Conservation (phyloP, 2,113 vertebrate genomes). For the Oncorhynchus kisutch region DNA sequence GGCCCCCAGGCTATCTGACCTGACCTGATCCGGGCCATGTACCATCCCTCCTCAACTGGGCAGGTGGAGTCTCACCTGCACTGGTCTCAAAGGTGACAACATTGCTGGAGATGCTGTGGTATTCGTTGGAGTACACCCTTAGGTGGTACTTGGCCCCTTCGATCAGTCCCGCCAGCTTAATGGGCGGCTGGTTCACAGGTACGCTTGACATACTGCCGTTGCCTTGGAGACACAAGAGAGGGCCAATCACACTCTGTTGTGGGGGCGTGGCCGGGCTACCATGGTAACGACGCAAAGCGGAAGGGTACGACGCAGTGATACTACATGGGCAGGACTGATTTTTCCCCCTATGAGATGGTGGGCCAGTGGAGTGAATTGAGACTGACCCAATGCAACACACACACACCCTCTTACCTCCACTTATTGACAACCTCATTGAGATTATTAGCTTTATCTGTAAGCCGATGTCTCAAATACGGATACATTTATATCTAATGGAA, state of each 20-base stretch:
- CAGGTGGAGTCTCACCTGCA: constrained; percentile 86
- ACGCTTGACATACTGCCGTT: constrained; percentile 85
- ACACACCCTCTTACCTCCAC: too few relatives aligned
- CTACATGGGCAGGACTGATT: constrained; percentile 3
- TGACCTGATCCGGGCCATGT: constrained; percentile 2
- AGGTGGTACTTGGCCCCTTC: constrained; percentile 90
- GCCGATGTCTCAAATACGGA: too few relatives aligned
- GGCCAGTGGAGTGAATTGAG: constrained; percentile 26
- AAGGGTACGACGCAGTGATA: constrained; percentile 17
- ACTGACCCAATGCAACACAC: not conserved
- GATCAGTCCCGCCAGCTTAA: constrained; percentile 88
- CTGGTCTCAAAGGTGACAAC: constrained; percentile 91
- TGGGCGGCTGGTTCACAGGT: constrained; percentile 79
- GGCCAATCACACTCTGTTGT: constrained; percentile 64
- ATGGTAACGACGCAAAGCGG: constrained; percentile 7
- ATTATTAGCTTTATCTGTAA: too few relatives aligned
- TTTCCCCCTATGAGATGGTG: constrained; percentile 26
- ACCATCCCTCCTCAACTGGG: constrained; percentile 27
- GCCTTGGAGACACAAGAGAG: constrained; percentile 82
- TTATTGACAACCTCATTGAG: too few relatives aligned
- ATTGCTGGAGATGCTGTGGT: constrained; percentile 85
- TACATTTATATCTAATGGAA: not conserved
- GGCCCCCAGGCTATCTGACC: not conserved
- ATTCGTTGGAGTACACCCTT: constrained; percentile 91
- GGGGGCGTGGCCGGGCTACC: constrained; percentile 35